phyloP scores from a whole-genome alignment of 2,797 vertebrate species.

The Enteromius anoplus region DNA sequence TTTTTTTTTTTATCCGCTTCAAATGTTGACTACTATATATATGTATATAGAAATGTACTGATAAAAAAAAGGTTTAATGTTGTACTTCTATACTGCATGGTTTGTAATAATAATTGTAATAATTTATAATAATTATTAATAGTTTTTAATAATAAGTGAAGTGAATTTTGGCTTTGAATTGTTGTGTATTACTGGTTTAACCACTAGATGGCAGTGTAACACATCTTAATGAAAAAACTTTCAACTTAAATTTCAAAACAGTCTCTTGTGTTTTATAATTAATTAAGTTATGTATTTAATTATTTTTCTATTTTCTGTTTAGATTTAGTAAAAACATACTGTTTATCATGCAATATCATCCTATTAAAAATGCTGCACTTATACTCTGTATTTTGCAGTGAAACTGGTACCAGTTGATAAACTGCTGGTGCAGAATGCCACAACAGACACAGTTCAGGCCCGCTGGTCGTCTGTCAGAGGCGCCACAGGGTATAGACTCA shows the following conservation, averaged over 20 bases:
- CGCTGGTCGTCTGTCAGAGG: constrained; percentile 84
- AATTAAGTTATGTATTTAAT: neutral
- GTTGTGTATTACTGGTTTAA: neutral
- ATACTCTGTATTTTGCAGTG: constrained; percentile 71
- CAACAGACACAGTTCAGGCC: constrained; percentile 85
- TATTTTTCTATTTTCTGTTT: neutral
- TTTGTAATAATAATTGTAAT: neutral
- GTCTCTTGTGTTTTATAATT: neutral
- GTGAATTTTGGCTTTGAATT: neutral
- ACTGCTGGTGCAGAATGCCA: constrained; percentile 84
- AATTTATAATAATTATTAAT: neutral
- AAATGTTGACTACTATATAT: no score
- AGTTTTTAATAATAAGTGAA: neutral
- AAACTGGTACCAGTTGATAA: constrained; percentile 81
- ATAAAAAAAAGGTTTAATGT: neutral
- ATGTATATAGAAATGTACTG: no score
- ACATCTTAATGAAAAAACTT: neutral
- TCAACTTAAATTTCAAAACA: neutral
- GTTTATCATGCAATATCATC: neutral
- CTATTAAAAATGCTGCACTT: neutral
- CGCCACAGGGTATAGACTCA: constrained; percentile 87
- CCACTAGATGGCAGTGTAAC: constrained; percentile 40
- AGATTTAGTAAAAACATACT: neutral
- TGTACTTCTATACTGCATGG: neutral
- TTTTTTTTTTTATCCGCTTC: no score